Evolutionary conservation across 1,140 invertebrate species (phyloP).

Genomic region (Andrena cerasifolii): DNA sequence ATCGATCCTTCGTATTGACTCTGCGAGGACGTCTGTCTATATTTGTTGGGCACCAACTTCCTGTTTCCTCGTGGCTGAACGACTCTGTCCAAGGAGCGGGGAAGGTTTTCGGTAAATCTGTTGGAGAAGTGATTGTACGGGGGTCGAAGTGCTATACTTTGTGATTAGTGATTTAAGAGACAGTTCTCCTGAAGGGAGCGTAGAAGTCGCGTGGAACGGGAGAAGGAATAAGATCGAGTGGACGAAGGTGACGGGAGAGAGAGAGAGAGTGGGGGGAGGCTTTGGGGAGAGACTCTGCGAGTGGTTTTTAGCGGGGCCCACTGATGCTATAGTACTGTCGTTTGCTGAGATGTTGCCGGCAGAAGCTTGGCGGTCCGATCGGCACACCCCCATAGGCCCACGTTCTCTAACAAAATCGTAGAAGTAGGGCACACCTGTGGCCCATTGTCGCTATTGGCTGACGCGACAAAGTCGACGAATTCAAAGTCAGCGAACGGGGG

Average conservation of each 20-base stretch:
- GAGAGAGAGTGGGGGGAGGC: conserved; percentile 10
- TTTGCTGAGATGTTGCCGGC: no score
- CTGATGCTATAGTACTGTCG: conserved; percentile 55
- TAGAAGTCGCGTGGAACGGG: neutral
- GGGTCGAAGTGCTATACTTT: no score
- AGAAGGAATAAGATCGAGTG: conserved; percentile 1
- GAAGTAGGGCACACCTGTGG: no score
- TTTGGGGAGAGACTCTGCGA: conserved; percentile 46
- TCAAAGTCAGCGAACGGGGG: no score
- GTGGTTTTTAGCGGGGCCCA: conserved; percentile 43
- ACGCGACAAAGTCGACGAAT: no score
- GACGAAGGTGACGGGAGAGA: neutral
- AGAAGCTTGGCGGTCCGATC: no score
- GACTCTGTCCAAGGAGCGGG: neutral
- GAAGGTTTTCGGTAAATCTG: neutral
- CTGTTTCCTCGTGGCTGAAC: neutral
- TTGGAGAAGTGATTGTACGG: no score
- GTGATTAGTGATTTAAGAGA: neutral
- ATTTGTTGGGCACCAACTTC: neutral
- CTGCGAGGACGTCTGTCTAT: neutral
- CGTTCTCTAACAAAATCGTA: no score
- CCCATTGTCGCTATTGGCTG: no score
- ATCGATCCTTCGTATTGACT: conserved; percentile 19
- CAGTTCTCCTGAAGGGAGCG: neutral
- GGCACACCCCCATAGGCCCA: no score